A percentile compares a stretch with the other conserved stretches of the same genome.
phyloP scores from a whole-genome alignment of 2,888 invertebrate genomes.

The Eupelmus urozonus region DNA sequence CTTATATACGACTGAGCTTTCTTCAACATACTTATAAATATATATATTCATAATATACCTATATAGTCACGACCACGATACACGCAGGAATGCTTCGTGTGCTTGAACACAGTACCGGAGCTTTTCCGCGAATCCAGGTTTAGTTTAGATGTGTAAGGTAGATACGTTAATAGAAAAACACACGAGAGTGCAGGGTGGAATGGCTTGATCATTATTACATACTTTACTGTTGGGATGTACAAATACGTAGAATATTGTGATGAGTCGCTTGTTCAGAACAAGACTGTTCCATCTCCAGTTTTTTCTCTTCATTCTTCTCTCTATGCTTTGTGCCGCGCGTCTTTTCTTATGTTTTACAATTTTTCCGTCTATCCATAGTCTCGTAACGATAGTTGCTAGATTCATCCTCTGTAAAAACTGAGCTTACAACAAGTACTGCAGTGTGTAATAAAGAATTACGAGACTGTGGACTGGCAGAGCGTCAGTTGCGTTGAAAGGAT shows the following conservation, averaged over 20 bases:
- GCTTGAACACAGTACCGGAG: slow-evolving; percentile 14
- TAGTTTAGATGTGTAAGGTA: slow-evolving; percentile 28
- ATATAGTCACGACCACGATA: slow-evolving; percentile 3
- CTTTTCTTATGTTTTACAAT: too few relatives aligned
- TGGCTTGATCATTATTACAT: slow-evolving; percentile 18
- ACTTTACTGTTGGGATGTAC: slow-evolving; percentile 2
- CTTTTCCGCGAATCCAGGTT: slow-evolving; percentile 18
- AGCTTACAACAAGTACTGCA: too few relatives aligned
- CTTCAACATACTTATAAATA: slow-evolving; percentile 3
- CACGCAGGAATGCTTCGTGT: slow-evolving; percentile 37
- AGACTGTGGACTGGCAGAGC: too few relatives aligned
- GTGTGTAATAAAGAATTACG: too few relatives aligned
- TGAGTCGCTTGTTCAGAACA: slow-evolving; percentile 3
- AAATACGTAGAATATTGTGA: slow-evolving; percentile 8
- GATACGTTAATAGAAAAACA: background rate
- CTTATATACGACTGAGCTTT: background rate
- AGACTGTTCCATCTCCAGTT: slow-evolving; percentile 12
- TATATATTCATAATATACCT: background rate
- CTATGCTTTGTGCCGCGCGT: too few relatives aligned
- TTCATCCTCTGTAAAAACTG: too few relatives aligned
- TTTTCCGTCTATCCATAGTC: too few relatives aligned
- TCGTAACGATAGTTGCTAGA: too few relatives aligned
- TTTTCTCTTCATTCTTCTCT: background rate
- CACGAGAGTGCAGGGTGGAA: slow-evolving; percentile 42
- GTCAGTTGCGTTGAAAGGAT: too few relatives aligned